Conservation (phyloP, 2,113 vertebrate genomes). For the Oreochromis tanganicae region DNA sequence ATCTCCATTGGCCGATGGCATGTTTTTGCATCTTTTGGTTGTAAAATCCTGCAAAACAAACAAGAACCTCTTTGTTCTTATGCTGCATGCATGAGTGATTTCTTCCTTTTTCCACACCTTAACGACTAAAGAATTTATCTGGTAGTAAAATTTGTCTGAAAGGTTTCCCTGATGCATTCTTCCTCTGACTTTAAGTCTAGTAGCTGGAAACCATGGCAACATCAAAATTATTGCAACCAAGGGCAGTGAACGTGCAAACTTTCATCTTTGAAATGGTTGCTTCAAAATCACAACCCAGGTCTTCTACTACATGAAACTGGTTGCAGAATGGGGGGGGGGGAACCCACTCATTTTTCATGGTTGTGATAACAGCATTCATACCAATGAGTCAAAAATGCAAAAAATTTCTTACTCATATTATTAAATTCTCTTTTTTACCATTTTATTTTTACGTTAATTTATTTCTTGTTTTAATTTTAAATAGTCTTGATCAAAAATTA, state of each 20-base stretch:
- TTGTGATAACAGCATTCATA: not conserved
- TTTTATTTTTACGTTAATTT: not conserved
- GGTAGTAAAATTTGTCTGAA: not conserved
- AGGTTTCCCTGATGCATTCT: not conserved
- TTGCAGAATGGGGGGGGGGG: not conserved
- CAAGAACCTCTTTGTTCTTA: not conserved
- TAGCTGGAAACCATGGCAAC: not conserved
- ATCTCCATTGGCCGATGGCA: not conserved
- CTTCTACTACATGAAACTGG: not conserved
- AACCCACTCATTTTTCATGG: not conserved
- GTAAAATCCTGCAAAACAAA: not conserved
- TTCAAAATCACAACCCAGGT: not conserved
- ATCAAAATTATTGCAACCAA: not conserved
- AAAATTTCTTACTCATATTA: not conserved
- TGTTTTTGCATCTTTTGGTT: not conserved
- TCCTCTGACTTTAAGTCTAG: not conserved
- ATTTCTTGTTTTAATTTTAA: not conserved
- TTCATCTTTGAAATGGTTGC: not conserved
- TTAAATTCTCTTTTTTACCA: not conserved
- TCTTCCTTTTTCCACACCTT: not conserved
- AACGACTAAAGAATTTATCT: not conserved
- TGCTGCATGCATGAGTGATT: not conserved
- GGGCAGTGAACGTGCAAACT: not conserved
- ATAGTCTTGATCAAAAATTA: not conserved
- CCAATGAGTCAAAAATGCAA: not conserved